Percentiles rank a stretch among this genome's conserved stretches.
Conservation (phyloP, 2,797 vertebrate species). For the Melopsittacus undulatus region DNA sequence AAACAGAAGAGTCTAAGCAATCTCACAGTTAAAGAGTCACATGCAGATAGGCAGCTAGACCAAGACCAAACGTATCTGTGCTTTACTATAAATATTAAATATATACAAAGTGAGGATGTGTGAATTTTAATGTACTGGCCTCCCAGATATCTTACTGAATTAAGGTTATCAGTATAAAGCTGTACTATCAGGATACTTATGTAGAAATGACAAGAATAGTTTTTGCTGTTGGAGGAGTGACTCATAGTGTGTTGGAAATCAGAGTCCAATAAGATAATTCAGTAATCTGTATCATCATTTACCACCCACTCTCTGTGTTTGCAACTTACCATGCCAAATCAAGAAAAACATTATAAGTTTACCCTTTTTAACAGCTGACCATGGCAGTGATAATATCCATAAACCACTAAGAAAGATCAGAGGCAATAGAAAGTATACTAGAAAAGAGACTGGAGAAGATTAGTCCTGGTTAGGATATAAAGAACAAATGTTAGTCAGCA, state of each 20-base stretch:
- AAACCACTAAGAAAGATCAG: neutral
- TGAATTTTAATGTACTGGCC: neutral
- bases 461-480: neutral
- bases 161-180: neutral
- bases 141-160: neutral
- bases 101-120: neutral
- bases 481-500: neutral
- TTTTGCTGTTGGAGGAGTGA: neutral
- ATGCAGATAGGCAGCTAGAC: neutral
- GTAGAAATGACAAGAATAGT: constrained; percentile 7
- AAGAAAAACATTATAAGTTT: neutral
- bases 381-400: neutral
- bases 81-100: neutral
- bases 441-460: neutral
- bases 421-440: neutral
- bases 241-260: neutral
- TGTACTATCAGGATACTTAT: neutral
- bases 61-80: neutral
- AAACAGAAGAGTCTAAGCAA: neutral
- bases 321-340: neutral
- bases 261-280: constrained; percentile 40
- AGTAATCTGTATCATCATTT: constrained; percentile 3
- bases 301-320: neutral
- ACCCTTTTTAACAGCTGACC: neutral
- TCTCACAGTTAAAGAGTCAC: neutral